Evolutionary conservation across 2,113 vertebrate genomes (phyloP), one percentile per base, ranked within the genome.

Genomic region (Felis chaus): DNA sequence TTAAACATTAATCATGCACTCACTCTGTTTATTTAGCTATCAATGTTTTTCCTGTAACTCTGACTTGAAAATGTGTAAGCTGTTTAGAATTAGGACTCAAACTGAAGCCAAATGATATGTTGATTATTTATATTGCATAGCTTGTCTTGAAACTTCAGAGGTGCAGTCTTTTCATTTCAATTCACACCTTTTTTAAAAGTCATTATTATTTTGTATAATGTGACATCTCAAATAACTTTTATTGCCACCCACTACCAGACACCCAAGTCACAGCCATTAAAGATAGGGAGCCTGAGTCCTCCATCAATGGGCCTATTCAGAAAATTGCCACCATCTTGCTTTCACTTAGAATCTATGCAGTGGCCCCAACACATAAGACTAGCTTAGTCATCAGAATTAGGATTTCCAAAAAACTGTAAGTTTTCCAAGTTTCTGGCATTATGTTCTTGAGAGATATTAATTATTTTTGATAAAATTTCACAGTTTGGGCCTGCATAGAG

Each of bases 1-100:
- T 99, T 90, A 96, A 98, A 80, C 98, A 98, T 99, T 98, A 98
- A 99, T 98, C 98, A 98, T 97, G 98, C 93, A 96, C 97, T 98
- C 98, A 97, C 97, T 97, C 92, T 89, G 92, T 98, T 98, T 99
- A 99, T 98, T 99, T 98, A 98, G 97, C 98, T 98, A 98, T 98
- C 98, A 95, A 53, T 97, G 95, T 97, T 98, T 93, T 98, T 97
- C 97, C 89, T 96, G 95, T 98, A 98, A 98, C 97, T 98, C 96
- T 98, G 98, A 97, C 96, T 94, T 91, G 95, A 95, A 98, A 98
- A 98, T 84, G 57, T 68, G 27, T 96, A 98, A 97, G 98, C 97
- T 97, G 93, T 97, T 98, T 78, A 98, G 97, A 98, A 98, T 91
- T 96, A 97, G 82, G 97, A 98, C 95, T 97, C 96, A 84, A 97